Evolutionary conservation across 2,113 vertebrate species (phyloP).

Genomic region (Scatophagus argus): DNA sequence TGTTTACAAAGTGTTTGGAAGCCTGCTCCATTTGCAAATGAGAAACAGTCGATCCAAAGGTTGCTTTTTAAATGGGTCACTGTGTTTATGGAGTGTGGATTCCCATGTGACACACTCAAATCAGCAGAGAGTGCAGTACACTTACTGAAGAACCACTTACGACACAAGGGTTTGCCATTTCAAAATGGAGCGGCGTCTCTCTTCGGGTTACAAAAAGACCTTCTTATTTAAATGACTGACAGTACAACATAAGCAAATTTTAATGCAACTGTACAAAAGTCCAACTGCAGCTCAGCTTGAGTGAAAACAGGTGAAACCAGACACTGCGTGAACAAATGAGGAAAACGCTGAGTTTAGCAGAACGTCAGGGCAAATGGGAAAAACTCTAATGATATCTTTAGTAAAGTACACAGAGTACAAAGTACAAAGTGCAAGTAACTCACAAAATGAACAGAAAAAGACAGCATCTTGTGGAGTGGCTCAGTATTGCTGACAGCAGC

Average conservation of each 20-base stretch:
- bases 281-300: neutral
- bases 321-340: neutral
- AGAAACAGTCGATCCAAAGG: constrained; percentile 1
- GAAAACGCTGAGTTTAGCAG: neutral
- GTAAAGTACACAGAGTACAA: neutral
- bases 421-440: neutral
- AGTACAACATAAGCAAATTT: neutral
- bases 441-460: neutral
- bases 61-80: constrained; percentile 12
- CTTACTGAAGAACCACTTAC: neutral
- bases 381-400: neutral
- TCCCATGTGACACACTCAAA: neutral
- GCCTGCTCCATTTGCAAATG: constrained; percentile 8
- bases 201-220: neutral
- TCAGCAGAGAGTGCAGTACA: neutral
- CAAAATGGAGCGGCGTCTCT: neutral
- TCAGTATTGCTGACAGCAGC: neutral
- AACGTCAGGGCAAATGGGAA: neutral
- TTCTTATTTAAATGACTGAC: neutral
- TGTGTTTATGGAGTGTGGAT: constrained; percentile 5
- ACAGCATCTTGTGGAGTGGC: neutral
- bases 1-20: constrained; percentile 10
- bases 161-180: neutral
- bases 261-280: neutral
- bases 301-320: constrained; percentile 3